Evolutionary conservation across 2,113 vertebrate genomes (phyloP), one percentile per base, ranked within the genome.

Genomic region (Platysternon megacephalum): DNA sequence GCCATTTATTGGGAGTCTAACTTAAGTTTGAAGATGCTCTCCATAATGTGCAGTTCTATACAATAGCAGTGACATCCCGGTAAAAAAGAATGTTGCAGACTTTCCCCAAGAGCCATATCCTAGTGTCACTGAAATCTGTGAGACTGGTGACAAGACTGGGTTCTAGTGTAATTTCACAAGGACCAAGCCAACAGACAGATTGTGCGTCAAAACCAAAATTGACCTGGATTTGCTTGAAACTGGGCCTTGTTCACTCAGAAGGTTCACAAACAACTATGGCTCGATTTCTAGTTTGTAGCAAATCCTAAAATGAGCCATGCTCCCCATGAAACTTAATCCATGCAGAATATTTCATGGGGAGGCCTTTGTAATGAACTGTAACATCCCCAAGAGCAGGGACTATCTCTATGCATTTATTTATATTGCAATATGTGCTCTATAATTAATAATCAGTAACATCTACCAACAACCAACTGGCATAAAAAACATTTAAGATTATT

Each of bases 221-320:
- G 76, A 86, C 74, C 90, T 68, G 74, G 76, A 91, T 79, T 81
- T 88, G 76, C 82, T 29, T 82, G 58, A 90, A 85, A 95, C 79
- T 91, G 6, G 1, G 39, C 32, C 4, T 74, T 49, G 11, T 85
- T 90, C 61, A 55, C 32, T 52, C 87, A 42, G 28, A 85, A 87
- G 10, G 6, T 76, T 32, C 85, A 58, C 84, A 95, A 88, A 61
- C 16, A 49, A 3, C 14, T 28, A 28, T 44, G 94, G 79, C 53
- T 83, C 74, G 86, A 88, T 79, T 85, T 68, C 65, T 0, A 0
- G 1, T 11, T 35, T 65, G 32, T 29, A 58, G 21, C 83, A 24
- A 42, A 82, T 49, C 19, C 9, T 42, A 68, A 82, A 9, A 9
- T 1, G 55, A 1, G 4, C 76, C 39, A 68, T n/a, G n/a, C n/a